phyloP scores from a whole-genome alignment of 2,113 vertebrate genomes.

The Penelope pileata region DNA sequence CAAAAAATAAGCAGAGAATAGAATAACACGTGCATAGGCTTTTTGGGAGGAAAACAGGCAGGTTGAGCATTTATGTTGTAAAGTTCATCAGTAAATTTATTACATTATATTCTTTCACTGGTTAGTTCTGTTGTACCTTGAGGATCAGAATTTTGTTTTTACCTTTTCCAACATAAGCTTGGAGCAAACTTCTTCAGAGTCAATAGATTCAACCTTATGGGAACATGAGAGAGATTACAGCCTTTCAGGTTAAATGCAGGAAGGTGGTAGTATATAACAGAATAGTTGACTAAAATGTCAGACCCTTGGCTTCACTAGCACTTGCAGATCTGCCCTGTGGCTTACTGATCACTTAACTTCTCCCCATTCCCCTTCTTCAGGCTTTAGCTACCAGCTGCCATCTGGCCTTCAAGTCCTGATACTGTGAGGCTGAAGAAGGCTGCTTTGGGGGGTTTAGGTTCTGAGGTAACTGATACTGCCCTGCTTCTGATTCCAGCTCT shows the following conservation, averaged over 20 bases:
- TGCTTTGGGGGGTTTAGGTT: background rate
- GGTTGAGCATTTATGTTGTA: background rate
- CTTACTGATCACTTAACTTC: background rate
- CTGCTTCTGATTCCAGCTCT: background rate
- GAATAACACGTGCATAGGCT: background rate
- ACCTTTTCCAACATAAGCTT: background rate
- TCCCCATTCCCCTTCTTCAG: background rate
- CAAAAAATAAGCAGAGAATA: background rate
- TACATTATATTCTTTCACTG: background rate
- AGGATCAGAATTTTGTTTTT: background rate
- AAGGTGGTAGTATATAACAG: background rate
- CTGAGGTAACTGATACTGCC: background rate
- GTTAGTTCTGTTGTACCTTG: background rate
- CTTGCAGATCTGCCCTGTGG: background rate
- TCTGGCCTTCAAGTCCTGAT: fast-evolving
- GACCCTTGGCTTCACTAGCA: background rate
- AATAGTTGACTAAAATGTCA: background rate
- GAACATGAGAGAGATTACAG: background rate
- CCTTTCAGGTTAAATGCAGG: background rate
- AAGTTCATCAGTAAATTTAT: background rate
- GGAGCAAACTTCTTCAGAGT: background rate
- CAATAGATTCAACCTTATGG: background rate
- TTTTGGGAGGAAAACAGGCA: background rate
- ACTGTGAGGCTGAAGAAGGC: background rate
- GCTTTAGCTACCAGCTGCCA: background rate